phyloP scores from a whole-genome alignment of 2,888 invertebrate species.

The Cryptus viduatorius region DNA sequence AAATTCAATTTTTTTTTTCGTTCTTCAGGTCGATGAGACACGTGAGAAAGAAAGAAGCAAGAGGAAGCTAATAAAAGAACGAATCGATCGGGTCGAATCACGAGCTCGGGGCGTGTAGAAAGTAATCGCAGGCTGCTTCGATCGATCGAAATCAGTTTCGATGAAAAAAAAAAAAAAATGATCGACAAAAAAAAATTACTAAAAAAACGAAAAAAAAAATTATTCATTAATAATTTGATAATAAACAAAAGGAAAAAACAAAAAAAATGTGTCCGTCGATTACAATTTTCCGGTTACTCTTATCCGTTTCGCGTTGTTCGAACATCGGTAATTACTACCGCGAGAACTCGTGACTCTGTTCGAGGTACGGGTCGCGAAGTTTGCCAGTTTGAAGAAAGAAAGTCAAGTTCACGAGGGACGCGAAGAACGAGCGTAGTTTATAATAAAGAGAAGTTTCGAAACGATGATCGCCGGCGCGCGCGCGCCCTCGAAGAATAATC shows the following conservation, averaged over 20 bases:
- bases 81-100: slow-evolving; percentile 40
- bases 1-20: background rate
- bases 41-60: slow-evolving; percentile 4
- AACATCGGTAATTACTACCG: background rate
- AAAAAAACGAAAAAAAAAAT: background rate
- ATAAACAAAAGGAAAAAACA: background rate
- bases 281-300: slow-evolving; percentile 9
- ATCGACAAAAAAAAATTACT: too few relatives aligned
- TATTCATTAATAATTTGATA: too few relatives aligned
- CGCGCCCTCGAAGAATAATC: slow-evolving; percentile 38
- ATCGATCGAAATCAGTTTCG: slow-evolving; percentile 7
- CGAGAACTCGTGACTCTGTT: background rate
- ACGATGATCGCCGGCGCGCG: slow-evolving; percentile 62
- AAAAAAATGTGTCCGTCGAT: background rate
- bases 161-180: slow-evolving; percentile 2
- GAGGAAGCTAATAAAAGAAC: background rate
- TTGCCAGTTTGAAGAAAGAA: background rate
- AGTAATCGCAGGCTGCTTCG: slow-evolving; percentile 33
- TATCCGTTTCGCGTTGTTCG: background rate
- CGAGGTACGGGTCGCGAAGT: slow-evolving; percentile 26
- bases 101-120: slow-evolving; percentile 16
- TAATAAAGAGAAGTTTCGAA: slow-evolving; percentile 41
- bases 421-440: slow-evolving; percentile 8
- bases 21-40: background rate
- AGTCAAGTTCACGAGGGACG: background rate